A percentile compares a stretch with the other conserved stretches of the same genome.
Evolutionary conservation across 2,113 vertebrate genomes (phyloP).

Genomic region (Willisornis vidua): DNA sequence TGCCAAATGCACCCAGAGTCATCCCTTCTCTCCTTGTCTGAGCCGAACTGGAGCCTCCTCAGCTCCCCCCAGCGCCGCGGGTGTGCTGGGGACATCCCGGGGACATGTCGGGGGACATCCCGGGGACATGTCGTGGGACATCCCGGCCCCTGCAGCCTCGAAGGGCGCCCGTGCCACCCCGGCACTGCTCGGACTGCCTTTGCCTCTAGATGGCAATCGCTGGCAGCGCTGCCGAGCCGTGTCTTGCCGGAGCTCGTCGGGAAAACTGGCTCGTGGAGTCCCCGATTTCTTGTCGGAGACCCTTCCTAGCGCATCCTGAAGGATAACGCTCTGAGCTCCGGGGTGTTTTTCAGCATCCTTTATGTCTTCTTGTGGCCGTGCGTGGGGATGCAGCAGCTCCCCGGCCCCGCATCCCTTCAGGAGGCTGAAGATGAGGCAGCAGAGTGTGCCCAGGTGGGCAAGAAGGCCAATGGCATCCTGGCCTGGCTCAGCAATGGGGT

Average conservation of each 20-base stretch:
- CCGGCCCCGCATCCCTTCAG: neutral
- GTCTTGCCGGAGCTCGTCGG: no score
- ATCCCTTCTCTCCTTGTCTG: accelerated
- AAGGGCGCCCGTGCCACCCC: accelerated
- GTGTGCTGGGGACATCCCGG: no score
- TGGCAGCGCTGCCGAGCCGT: neutral
- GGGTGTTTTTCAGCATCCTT: neutral
- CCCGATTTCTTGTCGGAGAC: accelerated
- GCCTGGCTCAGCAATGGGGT: no score
- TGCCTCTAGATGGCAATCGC: slow-evolving; percentile 54
- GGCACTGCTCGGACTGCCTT: accelerated
- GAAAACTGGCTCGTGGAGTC: neutral
- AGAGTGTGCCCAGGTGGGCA: no score
- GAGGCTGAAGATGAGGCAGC: no score
- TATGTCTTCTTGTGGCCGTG: accelerated
- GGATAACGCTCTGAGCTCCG: accelerated
- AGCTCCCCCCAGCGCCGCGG: neutral
- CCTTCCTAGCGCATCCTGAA: neutral
- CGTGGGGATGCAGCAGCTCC: neutral
- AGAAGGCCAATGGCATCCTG: no score
- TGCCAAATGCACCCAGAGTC: neutral
- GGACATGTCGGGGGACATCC: no score
- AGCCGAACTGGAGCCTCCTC: neutral
- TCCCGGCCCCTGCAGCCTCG: accelerated
- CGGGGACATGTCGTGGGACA: neutral